A percentile compares a stretch with the other conserved stretches of the same genome.
Conservation (phyloP, 1,140 invertebrate genomes). For the Drosophila melanica region DNA sequence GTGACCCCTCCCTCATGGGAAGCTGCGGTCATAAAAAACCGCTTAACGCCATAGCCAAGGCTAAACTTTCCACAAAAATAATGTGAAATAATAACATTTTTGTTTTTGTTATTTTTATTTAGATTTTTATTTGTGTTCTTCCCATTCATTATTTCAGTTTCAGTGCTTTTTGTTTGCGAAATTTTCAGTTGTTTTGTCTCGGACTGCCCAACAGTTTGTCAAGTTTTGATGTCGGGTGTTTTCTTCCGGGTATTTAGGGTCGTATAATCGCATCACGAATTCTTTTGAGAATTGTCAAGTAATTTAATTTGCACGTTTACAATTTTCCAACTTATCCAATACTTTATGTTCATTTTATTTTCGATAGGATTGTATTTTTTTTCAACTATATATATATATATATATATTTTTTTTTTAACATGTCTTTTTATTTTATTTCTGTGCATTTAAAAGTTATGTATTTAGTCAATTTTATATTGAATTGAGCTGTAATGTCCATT, state of each 20-base stretch:
- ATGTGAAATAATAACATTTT: constrained; percentile 66
- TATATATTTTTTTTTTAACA: background rate
- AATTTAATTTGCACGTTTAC: background rate
- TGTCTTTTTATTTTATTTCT: background rate
- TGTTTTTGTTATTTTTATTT: constrained; percentile 34
- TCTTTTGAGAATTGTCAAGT: background rate
- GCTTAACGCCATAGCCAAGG: constrained; percentile 45
- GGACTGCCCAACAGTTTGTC: constrained; percentile 3
- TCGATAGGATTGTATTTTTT: too few species aligned
- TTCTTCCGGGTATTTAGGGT: background rate
- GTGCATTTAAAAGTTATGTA: background rate
- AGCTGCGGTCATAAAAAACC: constrained; percentile 60
- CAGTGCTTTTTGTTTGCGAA: constrained; percentile 27
- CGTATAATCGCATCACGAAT: background rate
- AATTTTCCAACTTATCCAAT: background rate
- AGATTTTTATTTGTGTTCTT: constrained; percentile 34
- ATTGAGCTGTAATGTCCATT: background rate
- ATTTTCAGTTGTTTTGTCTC: constrained; percentile 4
- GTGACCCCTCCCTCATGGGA: background rate
- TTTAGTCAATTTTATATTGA: background rate
- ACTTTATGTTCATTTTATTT: background rate
- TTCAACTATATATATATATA: too few species aligned
- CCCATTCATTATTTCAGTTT: constrained; percentile 61
- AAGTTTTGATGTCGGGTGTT: constrained; percentile 8
- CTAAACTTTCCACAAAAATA: constrained; percentile 55